A percentile compares a stretch with the other conserved stretches of the same genome.
Evolutionary conservation across 2,113 vertebrate genomes (phyloP).

Genomic region (Morone chrysops): DNA sequence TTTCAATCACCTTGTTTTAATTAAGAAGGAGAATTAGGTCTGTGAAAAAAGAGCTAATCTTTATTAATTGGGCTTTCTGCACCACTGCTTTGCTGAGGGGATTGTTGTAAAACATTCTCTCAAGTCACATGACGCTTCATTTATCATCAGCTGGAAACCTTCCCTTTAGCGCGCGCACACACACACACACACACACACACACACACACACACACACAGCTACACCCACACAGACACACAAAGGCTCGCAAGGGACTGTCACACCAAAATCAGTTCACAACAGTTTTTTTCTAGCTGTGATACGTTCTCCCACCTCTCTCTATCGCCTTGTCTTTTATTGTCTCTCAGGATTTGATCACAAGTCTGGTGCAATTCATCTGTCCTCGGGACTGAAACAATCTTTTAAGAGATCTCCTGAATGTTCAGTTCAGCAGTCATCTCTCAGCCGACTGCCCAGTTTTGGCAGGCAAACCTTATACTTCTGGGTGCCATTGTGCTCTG

Average conservation of each 20-base stretch:
- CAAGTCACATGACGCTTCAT: constrained; percentile 65
- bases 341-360: constrained; percentile 55
- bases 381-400: constrained; percentile 22
- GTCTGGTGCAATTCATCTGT: constrained; percentile 40
- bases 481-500: constrained; percentile 56
- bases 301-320: constrained; percentile 2
- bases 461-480: constrained; percentile 44
- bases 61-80: constrained; percentile 79
- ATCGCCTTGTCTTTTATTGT: constrained; percentile 48
- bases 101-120: constrained; percentile 70
- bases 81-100: constrained; percentile 65
- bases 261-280: constrained; percentile 27
- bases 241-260: not conserved
- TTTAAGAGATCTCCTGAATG: constrained; percentile 22
- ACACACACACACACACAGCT: not conserved
- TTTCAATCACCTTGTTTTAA: constrained; percentile 75
- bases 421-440: constrained; percentile 7
- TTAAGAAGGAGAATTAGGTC: constrained; percentile 70
- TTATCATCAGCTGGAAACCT: constrained; percentile 74
- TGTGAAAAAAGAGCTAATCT: constrained; percentile 73
- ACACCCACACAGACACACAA: not conserved
- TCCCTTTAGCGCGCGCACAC: constrained; percentile 36
- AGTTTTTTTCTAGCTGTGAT: constrained; percentile 4
- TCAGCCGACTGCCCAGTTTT: constrained; percentile 13
- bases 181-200: constrained; percentile 2